Evolutionary conservation across 2,113 vertebrate genomes (phyloP).

Genomic region (Leucosticte australis): DNA sequence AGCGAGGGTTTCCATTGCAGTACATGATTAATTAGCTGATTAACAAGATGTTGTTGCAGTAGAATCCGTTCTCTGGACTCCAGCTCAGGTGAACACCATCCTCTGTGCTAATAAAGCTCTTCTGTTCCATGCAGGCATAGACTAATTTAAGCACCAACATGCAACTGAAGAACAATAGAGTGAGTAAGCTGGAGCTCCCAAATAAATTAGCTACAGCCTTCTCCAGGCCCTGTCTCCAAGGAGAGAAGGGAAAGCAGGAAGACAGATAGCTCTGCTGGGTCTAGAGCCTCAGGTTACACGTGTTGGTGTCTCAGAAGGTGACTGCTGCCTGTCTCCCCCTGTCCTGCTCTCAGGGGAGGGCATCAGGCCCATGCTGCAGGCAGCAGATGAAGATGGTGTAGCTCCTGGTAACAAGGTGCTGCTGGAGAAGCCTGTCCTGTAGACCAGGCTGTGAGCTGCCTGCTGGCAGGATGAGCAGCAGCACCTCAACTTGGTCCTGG

Average conservation of each 20-base stretch:
- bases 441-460: not conserved
- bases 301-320: not conserved
- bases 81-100: not conserved
- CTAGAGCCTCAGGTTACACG: not conserved
- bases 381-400: not conserved
- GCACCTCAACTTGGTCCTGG: not conserved
- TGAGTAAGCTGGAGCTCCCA: not conserved
- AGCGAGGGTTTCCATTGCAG: not conserved
- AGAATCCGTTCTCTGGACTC: conserved; percentile 45
- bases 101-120: conserved; percentile 31
- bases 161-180: conserved; percentile 34
- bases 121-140: not conserved
- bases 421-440: not conserved
- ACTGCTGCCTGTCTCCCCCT: not conserved
- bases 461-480: not conserved
- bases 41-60: conserved; percentile 38
- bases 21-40: conserved; percentile 65
- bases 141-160: conserved; percentile 39
- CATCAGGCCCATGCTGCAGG: not conserved
- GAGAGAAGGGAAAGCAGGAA: not conserved
- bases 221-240: not conserved
- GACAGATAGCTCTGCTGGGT: not conserved
- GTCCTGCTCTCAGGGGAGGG: not conserved
- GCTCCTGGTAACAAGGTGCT: not conserved
- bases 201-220: conserved; percentile 1